phyloP scores from a whole-genome alignment of 2,797 vertebrate species.

The Poeciliopsis infans region DNA sequence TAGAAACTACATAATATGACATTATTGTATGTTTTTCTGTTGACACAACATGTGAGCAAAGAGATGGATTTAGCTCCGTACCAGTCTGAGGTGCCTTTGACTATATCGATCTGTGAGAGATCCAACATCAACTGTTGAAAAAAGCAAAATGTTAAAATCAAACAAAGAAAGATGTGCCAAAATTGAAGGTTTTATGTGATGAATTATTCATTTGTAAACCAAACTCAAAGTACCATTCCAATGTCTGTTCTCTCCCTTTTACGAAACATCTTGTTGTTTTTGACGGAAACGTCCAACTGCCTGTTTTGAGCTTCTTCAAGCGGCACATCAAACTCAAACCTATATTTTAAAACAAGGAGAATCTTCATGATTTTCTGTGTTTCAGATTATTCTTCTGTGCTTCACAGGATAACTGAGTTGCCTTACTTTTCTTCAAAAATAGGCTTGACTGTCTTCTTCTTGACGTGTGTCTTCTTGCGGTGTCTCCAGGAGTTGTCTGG shows the following conservation, averaged over 20 bases:
- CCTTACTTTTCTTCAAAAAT: slow-evolving; percentile 89
- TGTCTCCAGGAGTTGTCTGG: slow-evolving; percentile 90
- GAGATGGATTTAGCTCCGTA: slow-evolving; percentile 60
- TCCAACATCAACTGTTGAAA: slow-evolving; percentile 86
- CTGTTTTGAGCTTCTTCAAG: slow-evolving; percentile 85
- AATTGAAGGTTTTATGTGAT: not conserved
- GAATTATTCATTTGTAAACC: not conserved
- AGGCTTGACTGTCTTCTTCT: slow-evolving; percentile 87
- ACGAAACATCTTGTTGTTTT: slow-evolving; percentile 89
- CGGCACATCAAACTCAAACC: slow-evolving; percentile 91
- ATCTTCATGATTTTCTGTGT: not conserved
- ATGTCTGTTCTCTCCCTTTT: slow-evolving; percentile 91
- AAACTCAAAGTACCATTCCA: slow-evolving; percentile 82
- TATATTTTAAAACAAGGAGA: slow-evolving; percentile 53
- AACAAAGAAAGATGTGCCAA: not conserved
- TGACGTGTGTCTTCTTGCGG: slow-evolving; percentile 89
- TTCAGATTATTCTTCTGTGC: not conserved
- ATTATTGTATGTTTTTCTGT: not conserved
- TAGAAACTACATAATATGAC: no score
- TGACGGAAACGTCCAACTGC: slow-evolving; percentile 90
- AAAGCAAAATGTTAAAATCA: slow-evolving; percentile 9
- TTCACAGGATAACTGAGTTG: not conserved
- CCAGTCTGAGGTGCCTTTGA: slow-evolving; percentile 88
- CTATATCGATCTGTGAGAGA: slow-evolving; percentile 87
- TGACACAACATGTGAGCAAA: not conserved